phyloP scores from a whole-genome alignment of 2,797 vertebrate genomes.

The Sparidentex hasta region DNA sequence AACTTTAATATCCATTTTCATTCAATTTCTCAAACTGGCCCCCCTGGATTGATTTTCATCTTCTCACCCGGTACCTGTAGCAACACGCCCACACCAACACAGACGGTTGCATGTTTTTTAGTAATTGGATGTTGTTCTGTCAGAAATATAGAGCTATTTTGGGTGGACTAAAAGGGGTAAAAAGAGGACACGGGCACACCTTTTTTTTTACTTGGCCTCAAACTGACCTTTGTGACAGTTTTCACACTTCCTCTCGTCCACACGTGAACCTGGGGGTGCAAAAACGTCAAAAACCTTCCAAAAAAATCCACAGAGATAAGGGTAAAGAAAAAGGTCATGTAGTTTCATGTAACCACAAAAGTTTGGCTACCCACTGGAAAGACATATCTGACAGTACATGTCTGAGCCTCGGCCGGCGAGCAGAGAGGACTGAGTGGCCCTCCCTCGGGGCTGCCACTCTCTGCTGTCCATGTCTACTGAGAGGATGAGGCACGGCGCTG shows the following conservation, averaged over 20 bases:
- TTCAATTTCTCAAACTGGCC: conserved; percentile 27
- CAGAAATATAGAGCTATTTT: conserved; percentile 26
- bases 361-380: conserved; percentile 67
- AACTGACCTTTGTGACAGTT: conserved; percentile 43
- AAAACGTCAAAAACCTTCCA: conserved; percentile 51
- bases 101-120: conserved; percentile 2
- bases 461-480: conserved; percentile 65
- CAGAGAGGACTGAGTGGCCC: conserved; percentile 63
- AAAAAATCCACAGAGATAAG: conserved; percentile 33
- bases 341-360: conserved; percentile 61
- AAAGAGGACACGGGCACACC: conserved; percentile 35
- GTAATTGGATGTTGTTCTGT: background rate
- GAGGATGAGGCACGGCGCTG: conserved; percentile 62
- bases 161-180: conserved; percentile 26
- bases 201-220: conserved; percentile 54
- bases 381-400: conserved; percentile 75
- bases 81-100: conserved; percentile 28
- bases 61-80: conserved; percentile 39
- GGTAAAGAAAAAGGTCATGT: conserved; percentile 52
- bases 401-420: conserved; percentile 63
- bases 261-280: conserved; percentile 21
- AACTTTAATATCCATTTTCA: background rate
- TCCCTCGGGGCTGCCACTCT: conserved; percentile 70
- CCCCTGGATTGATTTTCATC: conserved; percentile 39
- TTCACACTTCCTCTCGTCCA: conserved; percentile 28